Base-by-base conservation (phyloP, 2,888 invertebrate species). In the Caenorhabditis sinica region DNA sequence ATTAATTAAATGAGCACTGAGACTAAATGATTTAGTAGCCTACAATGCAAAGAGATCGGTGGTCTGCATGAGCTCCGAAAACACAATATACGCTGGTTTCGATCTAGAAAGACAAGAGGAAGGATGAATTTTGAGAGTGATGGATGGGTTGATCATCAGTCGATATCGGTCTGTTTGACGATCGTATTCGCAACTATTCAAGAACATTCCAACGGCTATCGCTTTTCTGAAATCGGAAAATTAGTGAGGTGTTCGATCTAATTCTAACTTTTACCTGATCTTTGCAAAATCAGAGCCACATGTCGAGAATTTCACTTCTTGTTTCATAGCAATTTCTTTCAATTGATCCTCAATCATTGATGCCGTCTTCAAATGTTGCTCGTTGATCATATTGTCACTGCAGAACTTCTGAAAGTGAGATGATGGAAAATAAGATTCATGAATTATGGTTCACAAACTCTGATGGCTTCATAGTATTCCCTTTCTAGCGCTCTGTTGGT, bases 151-250 rank as follows among this genome's bases (percentile, higher is more conserved):
- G 36, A 87, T 82, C 36, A 87, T 75, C 66, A 91, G 69, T 82
- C 88, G 75, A 83, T 90, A 92, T 65, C 87, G 82, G 63, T 89
- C 89, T 45, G 87, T 86, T 43, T 89, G 86, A 2, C 85, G 79
- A 74, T 90, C 90, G 75, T 88, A 91, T 65, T 87, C 87, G 66
- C 91, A 91, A 23, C 88, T 87, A 71, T 92, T 92, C 81, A 90
- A 61, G 63, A 90, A 91, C 33, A 91, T 65, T 15, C 91, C 90
- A 8, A 86, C 60, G 33, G 90, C 89, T 8, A 92, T 61, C 0
- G 91, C 83, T 76, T 88, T 87, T 76, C 92, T 91, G 77, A 40
- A 74, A 89, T 61, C 20, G 20, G 25, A 25, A 40, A 36, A 56
- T 53, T 5, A 71, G 8, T 1, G 3, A 28, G 63, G 20, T 36